These are phyloP conservation scores for Leptinotarsa tumamoca DNA, from an alignment of 2,888 invertebrate species.

Conservation along the genomic window DNA sequence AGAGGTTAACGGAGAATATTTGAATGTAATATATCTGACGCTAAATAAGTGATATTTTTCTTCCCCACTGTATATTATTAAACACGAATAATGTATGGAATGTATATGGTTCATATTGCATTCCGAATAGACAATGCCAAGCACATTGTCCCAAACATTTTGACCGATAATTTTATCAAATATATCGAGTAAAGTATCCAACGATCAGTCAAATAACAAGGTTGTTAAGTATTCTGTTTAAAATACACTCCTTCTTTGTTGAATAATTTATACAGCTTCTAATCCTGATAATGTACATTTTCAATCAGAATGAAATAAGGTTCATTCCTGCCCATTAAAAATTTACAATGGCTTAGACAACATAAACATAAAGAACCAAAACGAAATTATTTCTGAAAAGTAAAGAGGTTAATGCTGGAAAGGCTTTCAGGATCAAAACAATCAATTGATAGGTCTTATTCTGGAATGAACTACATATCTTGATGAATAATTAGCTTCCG, in stretches of 20 bases:
- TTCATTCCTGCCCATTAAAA: constrained; percentile 8
- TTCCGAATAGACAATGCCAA: background rate
- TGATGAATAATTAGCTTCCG: too few species aligned
- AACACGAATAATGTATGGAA: too few species aligned
- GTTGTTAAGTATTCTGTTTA: constrained; percentile 10
- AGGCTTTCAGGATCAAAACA: background rate
- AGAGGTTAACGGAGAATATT: too few species aligned
- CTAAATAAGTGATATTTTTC: too few species aligned
- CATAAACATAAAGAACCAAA: constrained; percentile 7
- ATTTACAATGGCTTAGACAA: constrained; percentile 2
- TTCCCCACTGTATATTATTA: too few species aligned
- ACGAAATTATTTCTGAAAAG: background rate
- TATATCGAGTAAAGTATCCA: background rate
- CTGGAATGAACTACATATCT: too few species aligned
- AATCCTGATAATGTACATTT: constrained; percentile 20
- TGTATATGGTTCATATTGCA: too few species aligned
- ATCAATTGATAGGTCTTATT: background rate
- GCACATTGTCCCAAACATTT: background rate
- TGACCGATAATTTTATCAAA: background rate
- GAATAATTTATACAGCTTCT: constrained; percentile 6
- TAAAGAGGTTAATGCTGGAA: background rate
- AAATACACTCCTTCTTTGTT: constrained; percentile 7
- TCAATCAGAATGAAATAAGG: constrained; percentile 12
- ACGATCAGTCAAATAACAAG: background rate
- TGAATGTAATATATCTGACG: too few species aligned